Conservation (phyloP, 2,113 vertebrate species). For the Sylvia atricapilla region DNA sequence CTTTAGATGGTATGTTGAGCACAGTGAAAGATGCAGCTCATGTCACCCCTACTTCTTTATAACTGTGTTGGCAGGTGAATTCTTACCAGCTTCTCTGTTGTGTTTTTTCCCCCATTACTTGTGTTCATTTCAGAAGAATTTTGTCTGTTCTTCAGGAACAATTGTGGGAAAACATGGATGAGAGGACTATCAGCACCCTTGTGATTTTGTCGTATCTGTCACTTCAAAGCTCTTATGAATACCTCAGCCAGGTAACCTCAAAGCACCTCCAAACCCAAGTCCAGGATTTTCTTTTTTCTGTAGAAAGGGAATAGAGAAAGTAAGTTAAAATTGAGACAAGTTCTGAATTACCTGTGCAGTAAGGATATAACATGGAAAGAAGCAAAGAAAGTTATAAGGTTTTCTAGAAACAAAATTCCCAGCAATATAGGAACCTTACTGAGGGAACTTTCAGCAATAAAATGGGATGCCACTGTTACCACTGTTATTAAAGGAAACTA, state of each 20-base stretch:
- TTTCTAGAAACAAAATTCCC: neutral
- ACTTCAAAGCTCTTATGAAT: neutral
- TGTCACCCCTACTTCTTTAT: neutral
- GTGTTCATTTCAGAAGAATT: neutral
- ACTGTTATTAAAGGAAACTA: neutral
- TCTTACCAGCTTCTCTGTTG: neutral
- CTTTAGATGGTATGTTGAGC: neutral
- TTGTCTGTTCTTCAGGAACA: neutral
- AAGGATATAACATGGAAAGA: neutral
- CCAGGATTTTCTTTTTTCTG: neutral
- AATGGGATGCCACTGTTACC: neutral
- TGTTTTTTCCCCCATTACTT: neutral
- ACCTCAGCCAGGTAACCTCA: neutral
- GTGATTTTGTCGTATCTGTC: neutral
- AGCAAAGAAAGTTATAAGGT: neutral
- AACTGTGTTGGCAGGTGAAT: neutral
- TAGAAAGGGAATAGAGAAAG: neutral
- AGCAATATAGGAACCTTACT: neutral
- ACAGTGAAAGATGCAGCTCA: neutral
- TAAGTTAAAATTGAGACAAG: neutral
- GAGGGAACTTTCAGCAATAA: neutral
- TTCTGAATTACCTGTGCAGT: neutral
- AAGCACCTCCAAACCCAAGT: neutral
- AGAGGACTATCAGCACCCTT: neutral
- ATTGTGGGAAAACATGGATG: neutral